Evolutionary conservation across 2,888 invertebrate genomes (phyloP).

Genomic region (Pseudeuparius sepicola): DNA sequence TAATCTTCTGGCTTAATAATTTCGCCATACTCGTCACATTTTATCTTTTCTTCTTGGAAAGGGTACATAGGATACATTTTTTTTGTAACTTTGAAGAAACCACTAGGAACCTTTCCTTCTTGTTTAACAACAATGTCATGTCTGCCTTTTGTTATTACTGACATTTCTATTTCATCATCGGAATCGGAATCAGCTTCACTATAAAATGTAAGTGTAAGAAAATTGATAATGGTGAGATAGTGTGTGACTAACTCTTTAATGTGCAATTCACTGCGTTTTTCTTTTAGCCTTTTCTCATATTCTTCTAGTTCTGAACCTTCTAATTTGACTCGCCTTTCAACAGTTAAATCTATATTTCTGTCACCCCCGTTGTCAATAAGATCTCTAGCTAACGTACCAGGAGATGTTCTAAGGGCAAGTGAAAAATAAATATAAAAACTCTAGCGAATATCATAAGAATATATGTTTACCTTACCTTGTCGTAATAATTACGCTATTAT

Average conservation of each 20-base stretch:
- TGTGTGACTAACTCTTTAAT: slow-evolving; percentile 35
- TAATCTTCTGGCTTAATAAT: slow-evolving; percentile 89
- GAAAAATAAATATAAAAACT: slow-evolving; percentile 6
- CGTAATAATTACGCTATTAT: slow-evolving; percentile 92
- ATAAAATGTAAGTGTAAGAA: too few relatives aligned
- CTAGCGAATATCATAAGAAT: too few relatives aligned
- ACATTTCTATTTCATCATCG: slow-evolving; percentile 76
- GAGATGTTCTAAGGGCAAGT: slow-evolving; percentile 64
- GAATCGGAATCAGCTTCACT: slow-evolving; percentile 74
- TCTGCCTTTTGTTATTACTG: slow-evolving; percentile 64
- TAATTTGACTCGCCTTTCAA: slow-evolving; percentile 59
- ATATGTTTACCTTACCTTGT: slow-evolving; percentile 60
- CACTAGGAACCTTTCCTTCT: slow-evolving; percentile 52
- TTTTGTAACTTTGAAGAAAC: slow-evolving; percentile 81
- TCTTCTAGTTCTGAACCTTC: slow-evolving; percentile 74
- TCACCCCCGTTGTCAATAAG: slow-evolving; percentile 68
- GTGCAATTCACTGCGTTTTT: slow-evolving; percentile 28
- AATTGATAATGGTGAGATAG: too few relatives aligned
- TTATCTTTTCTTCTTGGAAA: slow-evolving; percentile 80
- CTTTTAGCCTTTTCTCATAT: slow-evolving; percentile 55
- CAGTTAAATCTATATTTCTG: slow-evolving; percentile 58
- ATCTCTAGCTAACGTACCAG: slow-evolving; percentile 71
- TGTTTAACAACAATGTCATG: slow-evolving; percentile 84
- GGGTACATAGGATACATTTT: slow-evolving; percentile 97
- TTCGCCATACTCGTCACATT: slow-evolving; percentile 93